These are phyloP conservation scores for Rhadinocentrus ornatus DNA, from an alignment of 2,797 vertebrate species.

Conservation along the genomic window DNA sequence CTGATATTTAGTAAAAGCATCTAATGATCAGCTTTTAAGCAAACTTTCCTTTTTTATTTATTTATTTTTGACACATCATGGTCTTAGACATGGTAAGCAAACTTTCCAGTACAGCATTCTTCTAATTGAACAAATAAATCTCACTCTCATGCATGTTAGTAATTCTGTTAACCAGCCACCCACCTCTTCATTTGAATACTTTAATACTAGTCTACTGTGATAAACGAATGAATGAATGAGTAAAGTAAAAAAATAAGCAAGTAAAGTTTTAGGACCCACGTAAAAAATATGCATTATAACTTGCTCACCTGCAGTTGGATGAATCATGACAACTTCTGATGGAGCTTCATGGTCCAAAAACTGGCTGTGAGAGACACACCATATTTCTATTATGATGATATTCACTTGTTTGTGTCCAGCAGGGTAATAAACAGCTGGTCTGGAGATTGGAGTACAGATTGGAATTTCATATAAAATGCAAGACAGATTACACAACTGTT, in stretches of 20 bases:
- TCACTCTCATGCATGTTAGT: no score
- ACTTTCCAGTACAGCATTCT: no score
- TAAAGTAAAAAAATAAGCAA: not conserved
- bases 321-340: not conserved
- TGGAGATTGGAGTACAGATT: slow-evolving; percentile 17
- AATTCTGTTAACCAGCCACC: not conserved
- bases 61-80: no score
- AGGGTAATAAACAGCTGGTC: slow-evolving; percentile 13
- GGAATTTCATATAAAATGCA: slow-evolving; percentile 16
- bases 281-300: not conserved
- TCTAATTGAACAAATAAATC: no score
- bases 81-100: no score
- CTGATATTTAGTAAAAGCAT: not conserved
- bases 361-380: not conserved
- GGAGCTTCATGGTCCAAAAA: not conserved
- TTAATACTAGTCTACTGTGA: not conserved
- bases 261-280: not conserved
- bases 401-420: not conserved
- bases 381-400: slow-evolving; percentile 10
- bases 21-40: not conserved
- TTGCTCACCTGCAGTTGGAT: not conserved
- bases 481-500: slow-evolving; percentile 12
- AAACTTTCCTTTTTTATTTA: no score
- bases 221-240: not conserved
- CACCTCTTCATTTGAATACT: not conserved